Conservation (phyloP, 2,113 vertebrate species). For the Neodontobutis hainanensis region DNA sequence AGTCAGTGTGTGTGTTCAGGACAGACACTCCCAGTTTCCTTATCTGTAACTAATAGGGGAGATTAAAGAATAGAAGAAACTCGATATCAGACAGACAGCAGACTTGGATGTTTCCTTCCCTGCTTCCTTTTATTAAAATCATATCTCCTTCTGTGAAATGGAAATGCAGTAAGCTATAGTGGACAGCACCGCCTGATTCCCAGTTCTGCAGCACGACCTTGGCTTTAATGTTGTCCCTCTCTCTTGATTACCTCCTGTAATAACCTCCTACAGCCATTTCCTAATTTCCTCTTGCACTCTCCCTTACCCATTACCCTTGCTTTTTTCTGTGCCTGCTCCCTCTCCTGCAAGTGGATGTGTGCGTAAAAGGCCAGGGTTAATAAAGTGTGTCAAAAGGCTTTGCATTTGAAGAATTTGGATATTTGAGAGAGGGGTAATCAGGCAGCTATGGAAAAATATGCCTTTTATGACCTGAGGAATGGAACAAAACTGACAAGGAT, state of each 20-base stretch:
- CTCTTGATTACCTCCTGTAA: constrained; percentile 25
- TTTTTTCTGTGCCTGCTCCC: constrained; percentile 22
- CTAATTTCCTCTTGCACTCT: constrained; percentile 21
- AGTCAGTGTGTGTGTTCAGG: constrained; percentile 25
- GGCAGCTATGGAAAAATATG: constrained; percentile 4
- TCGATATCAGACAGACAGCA: constrained; percentile 12
- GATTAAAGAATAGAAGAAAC: constrained; percentile 30
- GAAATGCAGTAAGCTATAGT: not conserved
- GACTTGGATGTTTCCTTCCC: constrained; percentile 12
- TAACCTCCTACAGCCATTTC: constrained; percentile 34
- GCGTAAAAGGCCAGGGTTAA: constrained; percentile 25
- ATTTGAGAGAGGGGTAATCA: constrained; percentile 10
- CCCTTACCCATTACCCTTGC: constrained; percentile 36
- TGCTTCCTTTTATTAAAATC: not conserved
- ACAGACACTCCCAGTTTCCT: constrained; percentile 40
- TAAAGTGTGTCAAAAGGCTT: constrained; percentile 19
- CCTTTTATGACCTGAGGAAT: constrained; percentile 19
- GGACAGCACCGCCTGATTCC: constrained; percentile 5
- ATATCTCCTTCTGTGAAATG: constrained; percentile 4
- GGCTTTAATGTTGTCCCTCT: constrained; percentile 7
- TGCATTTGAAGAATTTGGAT: not conserved
- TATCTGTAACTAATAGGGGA: constrained; percentile 19
- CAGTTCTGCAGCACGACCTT: not conserved
- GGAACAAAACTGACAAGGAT: constrained; percentile 17
- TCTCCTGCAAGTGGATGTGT: constrained; percentile 8